Evolutionary conservation across 2,797 vertebrate genomes (phyloP), one percentile per base, ranked within the genome.

Genomic region (Rhyacichthys aspro): DNA sequence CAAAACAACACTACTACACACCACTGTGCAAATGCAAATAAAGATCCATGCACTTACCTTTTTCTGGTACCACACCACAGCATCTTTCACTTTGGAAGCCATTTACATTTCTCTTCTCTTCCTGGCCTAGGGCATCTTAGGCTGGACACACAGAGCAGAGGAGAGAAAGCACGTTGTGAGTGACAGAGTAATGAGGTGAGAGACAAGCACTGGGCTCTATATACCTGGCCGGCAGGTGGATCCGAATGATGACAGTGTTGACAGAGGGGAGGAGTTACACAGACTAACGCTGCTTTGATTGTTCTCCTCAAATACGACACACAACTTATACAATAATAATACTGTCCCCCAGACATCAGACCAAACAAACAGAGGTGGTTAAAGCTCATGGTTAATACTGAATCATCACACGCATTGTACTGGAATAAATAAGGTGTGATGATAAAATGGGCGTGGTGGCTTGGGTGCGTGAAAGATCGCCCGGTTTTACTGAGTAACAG

Each of bases 31-130:
- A 67, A 64, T 36, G 3, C 0, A 49, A 63, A 2, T 44, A 67
- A 5, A 44, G 2, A 2, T 3, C 7, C 0, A 74, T 56, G 0
- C 0, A 60, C 96, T 96, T 93, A 99, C 97, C 96, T 98, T 98
- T 88, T 98, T 99, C 92, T 99, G 97, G 93, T 98, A 98, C 96
- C 96, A 98, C 86, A 99, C 95, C 92, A 99, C 98, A 87, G 97
- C 96, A 97, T 99, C 96, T 90, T 96, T 96, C 83, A 99, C 96
- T 94, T 94, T 98, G 91, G 96, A 98, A 92, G 96, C 97, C 97
- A 99, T 99, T 96, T 96, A 98, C 95, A 93, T 93, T 90, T 92
- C 89, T 82, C 85, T 87, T 84, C 87, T 95, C 91, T 91, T 55
- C 77, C 50, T 11, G 50, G 90, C 85, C 86, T 88, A 89, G 81